A percentile compares a stretch with the other conserved stretches of the same genome.
phyloP scores from a whole-genome alignment of 2,797 vertebrate genomes.

The Corythornis leucogaster region DNA sequence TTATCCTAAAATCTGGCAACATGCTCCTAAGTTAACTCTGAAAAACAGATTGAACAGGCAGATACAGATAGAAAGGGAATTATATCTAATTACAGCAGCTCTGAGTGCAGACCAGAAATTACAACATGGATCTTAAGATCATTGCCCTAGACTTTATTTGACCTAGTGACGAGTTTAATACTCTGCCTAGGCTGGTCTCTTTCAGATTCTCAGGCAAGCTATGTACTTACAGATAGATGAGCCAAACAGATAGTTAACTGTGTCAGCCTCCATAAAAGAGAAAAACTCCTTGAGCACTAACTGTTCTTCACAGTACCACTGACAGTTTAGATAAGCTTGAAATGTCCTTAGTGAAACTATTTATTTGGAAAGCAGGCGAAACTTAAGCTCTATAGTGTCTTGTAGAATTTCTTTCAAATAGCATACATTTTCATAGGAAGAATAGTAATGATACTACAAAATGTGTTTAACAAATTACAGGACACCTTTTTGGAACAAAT shows the following conservation, averaged over 20 bases:
- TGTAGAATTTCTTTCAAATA: background rate
- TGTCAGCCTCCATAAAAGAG: slow-evolving; percentile 29
- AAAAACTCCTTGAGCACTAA: background rate
- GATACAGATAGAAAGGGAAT: slow-evolving; percentile 20
- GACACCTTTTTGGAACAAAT: background rate
- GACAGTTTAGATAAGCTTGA: background rate
- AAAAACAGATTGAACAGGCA: slow-evolving; percentile 46
- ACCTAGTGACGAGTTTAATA: slow-evolving; percentile 26
- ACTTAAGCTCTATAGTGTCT: background rate
- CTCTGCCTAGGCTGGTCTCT: slow-evolving; percentile 1
- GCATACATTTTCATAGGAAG: background rate
- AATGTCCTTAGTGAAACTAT: background rate
- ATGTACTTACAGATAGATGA: background rate
- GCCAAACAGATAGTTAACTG: slow-evolving; percentile 29
- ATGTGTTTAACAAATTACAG: background rate
- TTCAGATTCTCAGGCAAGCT: background rate
- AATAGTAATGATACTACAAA: background rate
- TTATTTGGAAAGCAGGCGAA: background rate
- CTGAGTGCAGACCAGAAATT: slow-evolving; percentile 30
- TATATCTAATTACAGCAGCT: slow-evolving; percentile 23
- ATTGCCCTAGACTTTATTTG: slow-evolving; percentile 10
- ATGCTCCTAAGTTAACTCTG: slow-evolving; percentile 1
- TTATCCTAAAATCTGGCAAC: slow-evolving; percentile 44
- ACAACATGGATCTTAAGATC: slow-evolving; percentile 25
- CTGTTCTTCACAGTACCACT: background rate